These are phyloP conservation scores for Halocynthia aurantium DNA, from an alignment of 23 tunicate genomes.

Conservation along the genomic window DNA sequence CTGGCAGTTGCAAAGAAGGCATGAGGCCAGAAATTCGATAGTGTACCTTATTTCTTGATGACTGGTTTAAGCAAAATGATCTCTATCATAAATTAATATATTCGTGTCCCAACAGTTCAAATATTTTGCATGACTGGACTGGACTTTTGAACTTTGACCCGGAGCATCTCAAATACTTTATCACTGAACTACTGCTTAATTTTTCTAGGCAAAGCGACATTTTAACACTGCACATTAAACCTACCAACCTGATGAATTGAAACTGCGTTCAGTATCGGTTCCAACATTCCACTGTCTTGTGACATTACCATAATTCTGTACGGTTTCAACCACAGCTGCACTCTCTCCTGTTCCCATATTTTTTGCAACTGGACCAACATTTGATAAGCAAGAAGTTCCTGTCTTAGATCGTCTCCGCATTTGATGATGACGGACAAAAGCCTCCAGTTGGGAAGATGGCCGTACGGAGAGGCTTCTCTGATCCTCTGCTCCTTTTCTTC, in stretches of 20 bases:
- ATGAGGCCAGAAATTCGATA: too few relatives aligned
- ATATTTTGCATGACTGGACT: too few relatives aligned
- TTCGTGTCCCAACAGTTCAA: too few relatives aligned
- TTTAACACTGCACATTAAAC: neutral
- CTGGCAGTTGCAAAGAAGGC: too few relatives aligned
- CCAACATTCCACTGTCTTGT: conserved; percentile 91
- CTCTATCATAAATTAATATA: too few relatives aligned
- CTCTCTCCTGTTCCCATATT: conserved; percentile 79
- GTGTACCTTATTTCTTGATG: too few relatives aligned
- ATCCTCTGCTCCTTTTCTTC: conserved; percentile 67
- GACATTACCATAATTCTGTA: conserved; percentile 94
- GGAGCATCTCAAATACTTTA: too few relatives aligned
- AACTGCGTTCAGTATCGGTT: conserved; percentile 95
- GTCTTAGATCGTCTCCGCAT: conserved; percentile 98
- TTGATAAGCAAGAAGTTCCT: conserved; percentile 95
- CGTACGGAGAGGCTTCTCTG: conserved; percentile 94
- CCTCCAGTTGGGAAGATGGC: conserved; percentile 94
- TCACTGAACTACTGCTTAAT: too few relatives aligned
- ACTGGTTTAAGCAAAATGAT: too few relatives aligned
- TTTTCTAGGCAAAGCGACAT: too few relatives aligned
- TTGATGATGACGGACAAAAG: conserved; percentile 86
- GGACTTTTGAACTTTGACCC: too few relatives aligned
- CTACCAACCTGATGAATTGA: conserved; percentile 74
- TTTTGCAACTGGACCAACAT: conserved; percentile 59
- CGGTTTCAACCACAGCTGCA: conserved; percentile 96